Evolutionary conservation across 2,888 invertebrate genomes (phyloP).

Genomic region (Nudaria mundana): DNA sequence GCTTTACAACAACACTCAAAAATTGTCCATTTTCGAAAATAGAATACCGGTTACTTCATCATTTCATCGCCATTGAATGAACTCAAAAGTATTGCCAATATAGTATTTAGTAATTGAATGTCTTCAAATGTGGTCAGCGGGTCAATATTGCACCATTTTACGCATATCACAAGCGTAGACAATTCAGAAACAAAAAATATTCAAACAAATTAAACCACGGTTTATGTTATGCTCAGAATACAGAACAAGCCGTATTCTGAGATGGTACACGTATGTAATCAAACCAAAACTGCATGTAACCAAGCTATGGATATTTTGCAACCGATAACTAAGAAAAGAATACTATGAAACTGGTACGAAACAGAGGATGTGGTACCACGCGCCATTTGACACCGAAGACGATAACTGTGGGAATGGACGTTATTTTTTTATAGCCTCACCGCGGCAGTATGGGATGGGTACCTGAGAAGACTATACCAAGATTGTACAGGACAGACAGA

Average conservation of each 20-base stretch:
- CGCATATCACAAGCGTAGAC: not conserved
- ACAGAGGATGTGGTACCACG: conserved; percentile 12
- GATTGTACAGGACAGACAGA: too few species aligned
- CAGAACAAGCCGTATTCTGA: too few species aligned
- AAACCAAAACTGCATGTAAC: too few species aligned
- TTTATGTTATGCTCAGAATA: too few species aligned
- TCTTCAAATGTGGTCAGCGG: not conserved
- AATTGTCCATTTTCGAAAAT: too few species aligned
- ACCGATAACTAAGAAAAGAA: not conserved
- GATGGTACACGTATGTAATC: too few species aligned
- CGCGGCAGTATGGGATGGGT: too few species aligned
- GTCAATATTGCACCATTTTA: not conserved
- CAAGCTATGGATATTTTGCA: not conserved
- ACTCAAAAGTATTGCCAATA: too few species aligned
- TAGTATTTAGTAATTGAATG: too few species aligned
- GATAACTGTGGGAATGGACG: conserved; percentile 6
- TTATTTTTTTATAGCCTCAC: not conserved
- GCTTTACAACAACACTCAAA: too few species aligned
- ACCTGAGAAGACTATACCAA: not conserved
- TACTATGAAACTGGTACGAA: conserved; percentile 3
- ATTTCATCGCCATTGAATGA: too few species aligned
- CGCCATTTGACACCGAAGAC: conserved; percentile 4
- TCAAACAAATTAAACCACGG: not conserved
- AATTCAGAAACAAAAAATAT: not conserved
- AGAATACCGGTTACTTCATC: too few species aligned